phyloP scores from a whole-genome alignment of 1,140 invertebrate genomes.

The Papilio machaon region DNA sequence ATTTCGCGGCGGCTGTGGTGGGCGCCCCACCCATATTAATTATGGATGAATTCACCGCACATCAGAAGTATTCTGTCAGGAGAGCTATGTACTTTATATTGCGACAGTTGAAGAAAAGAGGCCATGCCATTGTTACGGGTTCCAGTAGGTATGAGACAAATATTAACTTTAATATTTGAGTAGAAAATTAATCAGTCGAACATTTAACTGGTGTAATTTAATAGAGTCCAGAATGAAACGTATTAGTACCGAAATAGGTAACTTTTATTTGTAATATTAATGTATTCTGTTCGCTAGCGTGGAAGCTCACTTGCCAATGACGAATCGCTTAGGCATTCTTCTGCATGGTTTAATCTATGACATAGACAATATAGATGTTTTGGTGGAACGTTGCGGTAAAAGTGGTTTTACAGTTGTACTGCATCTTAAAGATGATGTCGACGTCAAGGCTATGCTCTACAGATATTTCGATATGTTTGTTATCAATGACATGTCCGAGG shows the following conservation, averaged over 20 bases:
- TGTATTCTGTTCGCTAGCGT: conserved; percentile 50
- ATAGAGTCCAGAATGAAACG: too few species aligned
- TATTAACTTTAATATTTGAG: not conserved
- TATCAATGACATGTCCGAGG: conserved; percentile 68
- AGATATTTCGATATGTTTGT: conserved; percentile 57
- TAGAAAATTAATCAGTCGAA: too few species aligned
- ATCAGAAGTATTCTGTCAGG: conserved; percentile 64
- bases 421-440: conserved; percentile 67
- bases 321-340: conserved; percentile 61
- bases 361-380: conserved; percentile 60
- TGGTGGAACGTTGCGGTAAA: conserved; percentile 61
- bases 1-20: conserved; percentile 62
- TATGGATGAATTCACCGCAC: conserved; percentile 66
- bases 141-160: conserved; percentile 54
- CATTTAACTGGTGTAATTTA: too few species aligned
- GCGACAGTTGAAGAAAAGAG: conserved; percentile 56
- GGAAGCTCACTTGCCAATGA: conserved; percentile 66
- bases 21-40: conserved; percentile 62
- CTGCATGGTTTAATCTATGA: conserved; percentile 63
- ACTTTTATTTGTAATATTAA: too few species aligned
- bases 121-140: conserved; percentile 60
- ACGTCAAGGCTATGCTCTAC: conserved; percentile 56
- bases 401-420: conserved; percentile 68
- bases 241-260: too few species aligned
- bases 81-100: conserved; percentile 68